These are phyloP conservation scores for Drosophila birchii DNA, from an alignment of 2,888 invertebrate genomes.

Conservation along the genomic window DNA sequence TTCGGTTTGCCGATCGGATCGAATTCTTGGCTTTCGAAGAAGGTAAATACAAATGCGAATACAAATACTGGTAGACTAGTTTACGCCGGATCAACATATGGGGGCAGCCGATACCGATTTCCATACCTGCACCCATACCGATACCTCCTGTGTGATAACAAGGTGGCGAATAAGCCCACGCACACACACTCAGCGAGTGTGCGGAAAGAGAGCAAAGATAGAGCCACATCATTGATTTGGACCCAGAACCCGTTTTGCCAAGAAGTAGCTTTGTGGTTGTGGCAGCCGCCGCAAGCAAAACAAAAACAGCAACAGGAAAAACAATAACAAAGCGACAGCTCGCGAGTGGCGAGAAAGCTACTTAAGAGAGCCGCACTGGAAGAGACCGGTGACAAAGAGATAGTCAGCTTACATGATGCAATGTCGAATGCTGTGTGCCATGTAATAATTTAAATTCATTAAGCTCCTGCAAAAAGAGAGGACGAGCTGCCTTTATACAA, in stretches of 20 bases:
- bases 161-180: conserved; percentile 31
- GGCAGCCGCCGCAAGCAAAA: conserved; percentile 49
- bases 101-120: conserved; percentile 16
- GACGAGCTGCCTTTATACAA: conserved; percentile 7
- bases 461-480: conserved; percentile 8
- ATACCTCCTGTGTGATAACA: conserved; percentile 41
- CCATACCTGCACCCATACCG: conserved; percentile 19
- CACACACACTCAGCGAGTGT: conserved; percentile 19
- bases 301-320: conserved; percentile 75
- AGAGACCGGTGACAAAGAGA: conserved; percentile 76
- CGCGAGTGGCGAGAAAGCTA: conserved; percentile 8
- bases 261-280: conserved; percentile 55
- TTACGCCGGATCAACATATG: conserved; percentile 13
- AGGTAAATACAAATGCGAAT: background rate
- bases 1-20: conserved; percentile 17
- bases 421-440: conserved; percentile 7
- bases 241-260: conserved; percentile 59
- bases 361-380: conserved; percentile 44
- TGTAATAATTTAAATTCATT: conserved; percentile 21
- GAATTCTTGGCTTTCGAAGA: conserved; percentile 13
- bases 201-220: conserved; percentile 36
- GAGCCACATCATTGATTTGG: conserved; percentile 49
- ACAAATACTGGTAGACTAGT: conserved; percentile 2
- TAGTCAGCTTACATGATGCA: conserved; percentile 29
- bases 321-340: conserved; percentile 53